Evolutionary conservation across 2,888 invertebrate species (phyloP).

Genomic region (Leptogaster cylindrica): DNA sequence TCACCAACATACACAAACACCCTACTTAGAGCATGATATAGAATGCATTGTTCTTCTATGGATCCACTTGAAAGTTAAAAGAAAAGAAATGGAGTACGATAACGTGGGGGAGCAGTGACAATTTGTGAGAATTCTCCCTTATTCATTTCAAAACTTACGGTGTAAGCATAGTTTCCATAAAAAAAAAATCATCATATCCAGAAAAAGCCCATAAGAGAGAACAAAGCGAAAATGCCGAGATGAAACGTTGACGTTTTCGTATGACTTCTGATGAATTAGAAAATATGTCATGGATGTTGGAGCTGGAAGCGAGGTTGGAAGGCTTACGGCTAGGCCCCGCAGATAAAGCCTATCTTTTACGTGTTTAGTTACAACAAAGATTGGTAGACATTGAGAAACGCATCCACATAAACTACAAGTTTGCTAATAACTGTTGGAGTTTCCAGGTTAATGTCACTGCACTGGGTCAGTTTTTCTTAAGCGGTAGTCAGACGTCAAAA

Average conservation of each 20-base stretch:
- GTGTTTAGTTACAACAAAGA: too few relatives aligned
- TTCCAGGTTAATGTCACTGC: too few relatives aligned
- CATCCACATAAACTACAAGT: too few relatives aligned
- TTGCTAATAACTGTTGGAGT: too few relatives aligned
- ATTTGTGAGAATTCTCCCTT: slow-evolving; percentile 15
- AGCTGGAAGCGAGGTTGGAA: background rate
- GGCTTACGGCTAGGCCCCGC: too few relatives aligned
- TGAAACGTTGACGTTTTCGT: slow-evolving; percentile 32
- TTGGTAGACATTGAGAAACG: too few relatives aligned
- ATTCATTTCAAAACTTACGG: slow-evolving; percentile 22
- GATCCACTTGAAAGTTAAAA: slow-evolving; percentile 9
- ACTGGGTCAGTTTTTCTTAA: too few relatives aligned
- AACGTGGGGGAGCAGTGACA: slow-evolving; percentile 22
- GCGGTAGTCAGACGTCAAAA: too few relatives aligned
- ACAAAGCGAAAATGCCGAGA: slow-evolving; percentile 13
- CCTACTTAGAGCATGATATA: background rate
- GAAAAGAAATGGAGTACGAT: slow-evolving; percentile 4
- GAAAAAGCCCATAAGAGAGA: slow-evolving; percentile 12
- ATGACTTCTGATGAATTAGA: slow-evolving; percentile 35
- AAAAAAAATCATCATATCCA: slow-evolving; percentile 20
- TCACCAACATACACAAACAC: background rate
- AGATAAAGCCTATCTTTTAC: too few relatives aligned
- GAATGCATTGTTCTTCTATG: slow-evolving; percentile 22
- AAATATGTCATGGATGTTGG: background rate
- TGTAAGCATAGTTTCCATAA: slow-evolving; percentile 23